These are phyloP conservation scores for Callospermophilus lateralis DNA, from an alignment of 2,113 vertebrate genomes.

Conservation along the genomic window DNA sequence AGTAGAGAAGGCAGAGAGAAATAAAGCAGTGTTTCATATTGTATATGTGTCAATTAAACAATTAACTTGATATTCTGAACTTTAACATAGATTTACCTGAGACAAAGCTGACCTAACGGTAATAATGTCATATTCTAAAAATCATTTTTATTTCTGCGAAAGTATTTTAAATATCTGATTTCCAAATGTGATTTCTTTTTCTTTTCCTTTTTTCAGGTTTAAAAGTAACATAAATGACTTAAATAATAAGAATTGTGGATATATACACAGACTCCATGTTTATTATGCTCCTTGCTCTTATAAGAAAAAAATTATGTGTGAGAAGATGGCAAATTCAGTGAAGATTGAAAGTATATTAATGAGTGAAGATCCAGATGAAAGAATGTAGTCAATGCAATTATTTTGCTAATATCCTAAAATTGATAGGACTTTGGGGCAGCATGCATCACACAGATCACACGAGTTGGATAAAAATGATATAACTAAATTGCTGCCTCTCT, in stretches of 20 bases:
- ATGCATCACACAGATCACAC: not conserved
- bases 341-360: not conserved
- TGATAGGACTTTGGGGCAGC: not conserved
- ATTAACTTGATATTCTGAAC: not conserved
- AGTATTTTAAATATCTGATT: not conserved
- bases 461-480: not conserved
- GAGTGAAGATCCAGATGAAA: not conserved
- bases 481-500: not conserved
- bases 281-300: rapidly evolving
- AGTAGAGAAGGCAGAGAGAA: not conserved
- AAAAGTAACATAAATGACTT: not conserved
- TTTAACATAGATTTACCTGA: conserved; percentile 11
- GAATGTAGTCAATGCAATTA: not conserved
- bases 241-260: not conserved
- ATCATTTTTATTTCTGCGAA: not conserved
- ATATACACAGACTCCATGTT: rapidly evolving
- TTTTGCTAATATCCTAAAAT: not conserved
- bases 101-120: not conserved
- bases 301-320: rapidly evolving
- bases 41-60: not conserved
- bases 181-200: not conserved
- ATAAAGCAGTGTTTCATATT: not conserved
- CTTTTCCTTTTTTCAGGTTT: conserved; percentile 66
- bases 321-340: conserved; percentile 51
- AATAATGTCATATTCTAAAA: not conserved